phyloP scores from a whole-genome alignment of 2,113 vertebrate genomes.

The Scomber scombrus region DNA sequence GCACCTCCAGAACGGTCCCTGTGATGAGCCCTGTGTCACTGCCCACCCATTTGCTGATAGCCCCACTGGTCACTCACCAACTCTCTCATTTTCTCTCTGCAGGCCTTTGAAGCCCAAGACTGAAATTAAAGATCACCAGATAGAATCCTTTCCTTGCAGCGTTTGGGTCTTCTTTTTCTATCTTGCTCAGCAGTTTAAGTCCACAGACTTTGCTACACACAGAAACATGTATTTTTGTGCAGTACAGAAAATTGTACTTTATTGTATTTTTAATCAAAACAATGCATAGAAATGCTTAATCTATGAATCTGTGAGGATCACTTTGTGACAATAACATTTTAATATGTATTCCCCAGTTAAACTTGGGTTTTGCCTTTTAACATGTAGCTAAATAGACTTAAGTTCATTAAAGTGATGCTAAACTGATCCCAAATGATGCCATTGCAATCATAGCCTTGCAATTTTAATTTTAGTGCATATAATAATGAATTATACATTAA shows the following conservation, averaged over 20 bases:
- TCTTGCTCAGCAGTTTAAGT: constrained; percentile 71
- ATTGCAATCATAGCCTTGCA: not conserved
- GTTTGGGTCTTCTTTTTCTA: constrained; percentile 47
- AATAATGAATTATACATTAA: not conserved
- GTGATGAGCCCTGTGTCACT: constrained; percentile 74
- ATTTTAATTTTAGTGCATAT: not conserved
- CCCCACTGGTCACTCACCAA: constrained; percentile 74
- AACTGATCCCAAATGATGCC: not conserved
- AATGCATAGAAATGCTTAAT: not conserved
- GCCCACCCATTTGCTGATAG: constrained; percentile 76
- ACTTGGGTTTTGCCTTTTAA: no score
- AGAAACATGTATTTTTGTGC: not conserved
- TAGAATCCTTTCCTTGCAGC: constrained; percentile 70
- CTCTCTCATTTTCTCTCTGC: constrained; percentile 77
- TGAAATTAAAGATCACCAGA: constrained; percentile 84
- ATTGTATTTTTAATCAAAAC: not conserved
- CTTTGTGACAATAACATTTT: no score
- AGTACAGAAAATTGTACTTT: not conserved
- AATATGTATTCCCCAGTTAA: no score
- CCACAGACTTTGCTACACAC: constrained; percentile 18
- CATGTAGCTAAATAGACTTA: not conserved
- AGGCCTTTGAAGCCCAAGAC: constrained; percentile 77
- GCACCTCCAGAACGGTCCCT: constrained; percentile 58
- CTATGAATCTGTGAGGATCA: not conserved
- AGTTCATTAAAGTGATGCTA: not conserved